Percentiles rank a stretch among this genome's conserved stretches.
phyloP scores from a whole-genome alignment of 1,140 invertebrate genomes.

The Orchestia grillus region DNA sequence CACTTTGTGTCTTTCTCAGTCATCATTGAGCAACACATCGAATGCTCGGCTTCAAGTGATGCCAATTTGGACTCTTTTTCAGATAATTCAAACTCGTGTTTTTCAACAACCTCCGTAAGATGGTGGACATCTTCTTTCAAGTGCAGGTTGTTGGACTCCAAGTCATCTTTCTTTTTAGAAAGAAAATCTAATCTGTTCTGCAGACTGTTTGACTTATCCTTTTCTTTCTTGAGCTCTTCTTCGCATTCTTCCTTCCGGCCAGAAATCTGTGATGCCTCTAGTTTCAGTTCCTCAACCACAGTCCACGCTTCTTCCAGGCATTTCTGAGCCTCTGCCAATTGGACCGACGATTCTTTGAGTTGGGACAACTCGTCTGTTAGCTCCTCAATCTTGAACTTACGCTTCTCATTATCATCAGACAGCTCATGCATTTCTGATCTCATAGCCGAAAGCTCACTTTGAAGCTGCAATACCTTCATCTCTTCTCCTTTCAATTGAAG shows the following conservation, averaged over 20 bases:
- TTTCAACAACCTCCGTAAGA: not conserved
- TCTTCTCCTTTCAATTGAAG: conserved; percentile 1
- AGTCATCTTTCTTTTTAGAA: not conserved
- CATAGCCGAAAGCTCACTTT: not conserved
- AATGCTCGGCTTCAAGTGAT: not conserved
- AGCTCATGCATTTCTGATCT: not conserved
- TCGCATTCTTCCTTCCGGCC: not conserved
- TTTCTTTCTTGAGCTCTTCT: not conserved
- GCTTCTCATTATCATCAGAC: not conserved
- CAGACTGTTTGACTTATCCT: not conserved
- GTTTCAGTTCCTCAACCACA: not conserved
- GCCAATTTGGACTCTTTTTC: conserved; percentile 1
- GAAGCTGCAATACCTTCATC: not conserved
- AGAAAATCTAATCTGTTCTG: not conserved
- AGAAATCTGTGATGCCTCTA: not conserved
- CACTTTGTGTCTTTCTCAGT: conserved; percentile 21
- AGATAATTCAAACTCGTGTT: conserved; percentile 5
- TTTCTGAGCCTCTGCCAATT: not conserved
- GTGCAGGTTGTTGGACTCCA: not conserved
- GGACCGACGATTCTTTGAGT: not conserved
- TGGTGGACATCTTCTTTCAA: not conserved
- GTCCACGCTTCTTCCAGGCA: not conserved
- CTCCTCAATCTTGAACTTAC: not conserved
- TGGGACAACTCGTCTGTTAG: not conserved
- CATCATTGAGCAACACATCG: not conserved